Percentiles rank a stretch among this genome's conserved stretches.
Conservation (phyloP, 2,888 invertebrate species). For the Sericinus montela region DNA sequence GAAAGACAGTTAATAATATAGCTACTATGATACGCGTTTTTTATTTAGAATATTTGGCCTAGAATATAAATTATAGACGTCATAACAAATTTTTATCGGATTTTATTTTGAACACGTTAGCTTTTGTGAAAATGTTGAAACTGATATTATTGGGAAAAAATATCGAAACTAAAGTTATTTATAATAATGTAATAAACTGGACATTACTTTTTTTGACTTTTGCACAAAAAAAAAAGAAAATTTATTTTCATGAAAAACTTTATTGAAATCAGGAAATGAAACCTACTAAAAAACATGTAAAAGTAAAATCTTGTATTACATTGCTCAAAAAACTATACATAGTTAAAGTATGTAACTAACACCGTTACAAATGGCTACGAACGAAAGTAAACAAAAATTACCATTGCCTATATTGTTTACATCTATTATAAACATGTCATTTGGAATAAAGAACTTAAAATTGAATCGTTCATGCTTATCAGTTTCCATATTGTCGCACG, state of each 20-base stretch:
- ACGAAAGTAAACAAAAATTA: slow-evolving; percentile 20
- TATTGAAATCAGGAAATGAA: too few relatives aligned
- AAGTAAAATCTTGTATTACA: neutral
- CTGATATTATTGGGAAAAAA: too few relatives aligned
- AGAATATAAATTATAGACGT: too few relatives aligned
- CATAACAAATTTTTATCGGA: too few relatives aligned
- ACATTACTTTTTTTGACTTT: too few relatives aligned
- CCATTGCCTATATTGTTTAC: slow-evolving; percentile 4
- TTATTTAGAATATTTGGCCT: slow-evolving; percentile 6
- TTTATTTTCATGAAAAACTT: too few relatives aligned
- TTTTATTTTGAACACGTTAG: too few relatives aligned
- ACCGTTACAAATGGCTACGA: slow-evolving; percentile 8
- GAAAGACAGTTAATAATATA: slow-evolving; percentile 35
- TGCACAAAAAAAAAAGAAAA: too few relatives aligned
- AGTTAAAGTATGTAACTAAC: neutral
- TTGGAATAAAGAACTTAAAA: slow-evolving; percentile 23
- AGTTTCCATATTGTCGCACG: slow-evolving; percentile 40
- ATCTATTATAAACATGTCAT: slow-evolving; percentile 23
- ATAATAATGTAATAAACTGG: too few relatives aligned
- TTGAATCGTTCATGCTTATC: slow-evolving; percentile 44
- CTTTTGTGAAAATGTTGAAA: too few relatives aligned
- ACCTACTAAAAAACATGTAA: neutral
- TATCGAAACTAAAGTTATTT: too few relatives aligned
- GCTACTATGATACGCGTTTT: slow-evolving; percentile 41
- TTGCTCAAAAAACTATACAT: neutral